Percentiles rank a stretch among this genome's conserved stretches.
Evolutionary conservation across 2,113 vertebrate species (phyloP).

Genomic region (Garra rufa): DNA sequence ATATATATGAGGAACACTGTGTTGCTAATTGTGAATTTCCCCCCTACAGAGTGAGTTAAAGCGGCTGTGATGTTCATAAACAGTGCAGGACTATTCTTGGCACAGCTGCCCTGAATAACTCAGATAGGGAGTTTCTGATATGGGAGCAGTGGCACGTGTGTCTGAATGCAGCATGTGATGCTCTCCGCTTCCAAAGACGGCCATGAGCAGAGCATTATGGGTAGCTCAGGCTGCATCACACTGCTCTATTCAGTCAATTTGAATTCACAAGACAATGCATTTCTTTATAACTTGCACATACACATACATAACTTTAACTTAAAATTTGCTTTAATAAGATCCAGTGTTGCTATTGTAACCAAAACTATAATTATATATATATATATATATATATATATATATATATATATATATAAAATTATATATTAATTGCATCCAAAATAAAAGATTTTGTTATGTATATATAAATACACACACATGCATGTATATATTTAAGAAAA

Average conservation of each 20-base stretch:
- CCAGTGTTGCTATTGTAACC: not conserved
- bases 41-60: conserved; percentile 34
- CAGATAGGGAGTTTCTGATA: conserved; percentile 59
- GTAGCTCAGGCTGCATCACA: conserved; percentile 27
- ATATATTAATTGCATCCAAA: too few relatives aligned
- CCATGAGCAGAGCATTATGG: conserved; percentile 44
- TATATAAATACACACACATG: too few relatives aligned
- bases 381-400: too few relatives aligned
- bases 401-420: too few relatives aligned
- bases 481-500: too few relatives aligned
- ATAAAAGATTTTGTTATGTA: too few relatives aligned
- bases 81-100: conserved; percentile 61
- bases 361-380: too few relatives aligned
- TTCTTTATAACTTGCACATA: not conserved
- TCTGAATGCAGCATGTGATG: conserved; percentile 51
- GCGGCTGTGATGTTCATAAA: conserved; percentile 53
- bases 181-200: conserved; percentile 50
- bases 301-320: not conserved
- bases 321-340: not conserved
- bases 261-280: not conserved
- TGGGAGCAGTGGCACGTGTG: conserved; percentile 56
- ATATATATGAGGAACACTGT: conserved; percentile 9
- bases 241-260: not conserved
- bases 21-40: conserved; percentile 36
- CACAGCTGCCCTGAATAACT: conserved; percentile 59